Evolutionary conservation across 2,797 vertebrate genomes (phyloP), one percentile per base, ranked within the genome.

Genomic region (Ibycter americanus): DNA sequence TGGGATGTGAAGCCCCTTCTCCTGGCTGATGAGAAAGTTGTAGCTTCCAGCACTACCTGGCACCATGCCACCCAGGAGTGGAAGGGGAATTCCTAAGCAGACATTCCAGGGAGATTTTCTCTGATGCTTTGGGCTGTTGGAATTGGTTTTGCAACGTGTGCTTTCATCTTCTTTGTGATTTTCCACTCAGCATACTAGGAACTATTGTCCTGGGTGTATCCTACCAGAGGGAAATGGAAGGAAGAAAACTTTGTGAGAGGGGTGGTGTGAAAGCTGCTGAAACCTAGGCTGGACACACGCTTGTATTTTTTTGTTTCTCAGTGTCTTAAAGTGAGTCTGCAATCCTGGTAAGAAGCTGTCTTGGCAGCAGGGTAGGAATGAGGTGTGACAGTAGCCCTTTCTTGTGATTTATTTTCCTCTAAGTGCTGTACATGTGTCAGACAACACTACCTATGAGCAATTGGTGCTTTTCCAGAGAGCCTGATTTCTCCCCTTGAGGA

Each of bases 1-100:
- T 72, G 72, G 18, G 65, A 89, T 80, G 42, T 96, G 82, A 96
- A 96, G 62, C 65, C 71, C 78, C 79, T 95, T 89, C 40, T 92
- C 32, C 0, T 61, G 80, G 51, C 65, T 78, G 58, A 78, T 63
- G 87, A 71, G 76, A 91, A 72, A 94, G 40, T 31, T 79, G 32
- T 52, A 78, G 66, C 87, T 96, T 93, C 87, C 65, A 93, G 84
- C 82, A 40, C 31, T 79, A 34, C 51, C 74, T 96, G 92, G 95
- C 90, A 88, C 32, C 23, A 51, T 67, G 87, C 92, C 93, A 97
- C 63, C 40, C 87, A 90, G 89, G 90, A 91, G 46, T 90, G 78
- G 83, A 96, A 97, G 94, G 95, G 97, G 96, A 97, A 97, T 97
- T 96, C 94, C 97, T 89, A 54, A 79, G 44, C 44, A 80, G n/a